These are phyloP conservation scores for Crossocerus cetratus DNA, from an alignment of 2,888 invertebrate species.

Conservation along the genomic window DNA sequence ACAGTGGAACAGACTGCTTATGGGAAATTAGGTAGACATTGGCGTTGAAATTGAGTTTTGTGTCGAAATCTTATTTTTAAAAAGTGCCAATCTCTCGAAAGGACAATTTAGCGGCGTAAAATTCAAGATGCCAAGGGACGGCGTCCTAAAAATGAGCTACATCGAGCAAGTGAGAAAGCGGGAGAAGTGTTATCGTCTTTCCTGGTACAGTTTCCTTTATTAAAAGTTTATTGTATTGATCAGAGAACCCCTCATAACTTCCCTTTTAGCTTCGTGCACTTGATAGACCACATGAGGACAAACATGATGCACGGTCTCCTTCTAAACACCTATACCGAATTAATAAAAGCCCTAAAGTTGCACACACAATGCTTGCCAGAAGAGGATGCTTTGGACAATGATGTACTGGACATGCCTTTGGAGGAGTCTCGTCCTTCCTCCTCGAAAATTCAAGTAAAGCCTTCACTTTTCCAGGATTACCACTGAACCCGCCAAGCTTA, in stretches of 20 bases:
- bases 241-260: not conserved
- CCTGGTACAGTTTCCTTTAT: conserved; percentile 78
- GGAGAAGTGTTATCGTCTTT: conserved; percentile 87
- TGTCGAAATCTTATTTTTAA: too few relatives aligned
- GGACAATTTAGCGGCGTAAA: conserved; percentile 58
- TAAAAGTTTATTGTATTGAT: not conserved
- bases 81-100: conserved; percentile 6
- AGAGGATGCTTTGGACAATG: conserved; percentile 74
- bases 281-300: conserved; percentile 85
- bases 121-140: conserved; percentile 65
- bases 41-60: too few relatives aligned
- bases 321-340: conserved; percentile 80
- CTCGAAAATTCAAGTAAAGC: conserved; percentile 77
- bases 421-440: conserved; percentile 77
- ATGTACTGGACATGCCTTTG: conserved; percentile 78
- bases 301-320: conserved; percentile 84
- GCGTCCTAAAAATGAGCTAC: conserved; percentile 85
- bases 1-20: conserved; percentile 69
- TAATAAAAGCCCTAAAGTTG: conserved; percentile 79
- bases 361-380: conserved; percentile 80
- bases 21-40: conserved; percentile 63
- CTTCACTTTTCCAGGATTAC: conserved; percentile 51
- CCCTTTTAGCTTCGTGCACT: conserved; percentile 82
- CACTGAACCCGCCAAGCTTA: conserved; percentile 4
- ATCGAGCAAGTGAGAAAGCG: conserved; percentile 92